These are phyloP conservation scores for Plectrocnemia conspersa DNA, from an alignment of 1,140 invertebrate species.

Conservation along the genomic window DNA sequence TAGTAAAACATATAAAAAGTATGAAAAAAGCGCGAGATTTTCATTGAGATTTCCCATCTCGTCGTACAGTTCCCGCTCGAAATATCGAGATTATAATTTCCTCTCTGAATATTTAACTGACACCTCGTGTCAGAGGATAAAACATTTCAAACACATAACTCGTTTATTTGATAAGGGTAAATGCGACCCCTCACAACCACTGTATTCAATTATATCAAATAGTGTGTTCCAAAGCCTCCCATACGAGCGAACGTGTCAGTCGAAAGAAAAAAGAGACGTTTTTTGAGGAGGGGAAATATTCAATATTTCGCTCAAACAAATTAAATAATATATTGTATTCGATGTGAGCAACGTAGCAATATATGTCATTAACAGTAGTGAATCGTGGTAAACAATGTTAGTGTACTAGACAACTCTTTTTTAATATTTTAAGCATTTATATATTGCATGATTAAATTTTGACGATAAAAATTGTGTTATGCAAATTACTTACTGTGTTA, in stretches of 20 bases:
- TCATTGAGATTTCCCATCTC: too few species aligned
- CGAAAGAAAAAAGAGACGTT: not conserved
- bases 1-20: too few species aligned
- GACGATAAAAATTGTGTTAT: not conserved
- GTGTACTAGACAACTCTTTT: constrained; percentile 1
- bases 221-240: constrained; percentile 7
- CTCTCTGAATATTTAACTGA: constrained; percentile 19
- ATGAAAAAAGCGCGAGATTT: too few species aligned
- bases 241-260: not conserved
- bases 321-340: too few species aligned
- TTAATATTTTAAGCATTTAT: too few species aligned
- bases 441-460: constrained; percentile 1
- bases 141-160: constrained; percentile 24
- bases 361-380: not conserved
- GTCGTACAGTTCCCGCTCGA: too few species aligned
- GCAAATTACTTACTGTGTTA: constrained; percentile 1
- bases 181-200: constrained; percentile 13
- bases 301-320: too few species aligned
- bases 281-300: too few species aligned
- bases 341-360: too few species aligned
- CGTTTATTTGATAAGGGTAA: constrained; percentile 23
- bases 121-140: constrained; percentile 21
- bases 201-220: constrained; percentile 24
- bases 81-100: too few species aligned
- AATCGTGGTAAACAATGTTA: not conserved